Evolutionary conservation across 2,797 vertebrate genomes (phyloP), one percentile per base, ranked within the genome.

Genomic region (Mormyrops attenuatus): DNA sequence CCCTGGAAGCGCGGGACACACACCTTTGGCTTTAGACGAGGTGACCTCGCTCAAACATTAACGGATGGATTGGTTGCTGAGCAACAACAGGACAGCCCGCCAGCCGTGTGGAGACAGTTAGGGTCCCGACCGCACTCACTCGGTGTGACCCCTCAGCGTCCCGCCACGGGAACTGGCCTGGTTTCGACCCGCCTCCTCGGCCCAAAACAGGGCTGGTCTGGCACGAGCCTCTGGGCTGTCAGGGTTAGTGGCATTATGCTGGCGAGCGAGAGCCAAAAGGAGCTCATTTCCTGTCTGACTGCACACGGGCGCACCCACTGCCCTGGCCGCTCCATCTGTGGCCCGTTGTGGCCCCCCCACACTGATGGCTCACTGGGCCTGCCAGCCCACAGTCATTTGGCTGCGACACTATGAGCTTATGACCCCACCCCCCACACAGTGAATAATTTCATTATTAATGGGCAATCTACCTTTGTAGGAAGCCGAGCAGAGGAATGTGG

Each of bases 31-130:
- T 93, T 93, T 94, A 93, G 15, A 49, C 1, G 80, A 84, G 93
- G 93, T 94, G 96, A 95, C 96, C 91, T 93, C 93, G 92, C 13
- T 95, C 93, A 95, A 95, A 96, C 95, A 94, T 95, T 95, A 96
- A 95, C 90, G 90, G 93, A 95, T 95, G 95, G 95, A 95, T 94
- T 49, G 88, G 86, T 91, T 94, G 95, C 95, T 95, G 93, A 89
- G 94, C 94, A 93, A 85, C 94, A 66, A 50, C n/a, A 50, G 44
- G 87, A 34, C 88, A 2, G 49, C 13, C 26, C 13, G 8, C 11
- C n/a, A 17, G n/a, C n/a, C 53, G 17, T 3, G 34, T 15, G n/a
- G 11, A 57, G n/a, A 17, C 30, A 5, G 66, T 6, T 1, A 52
- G 47, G 47, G 44, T 90, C 89, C 49, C 63, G 89, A 92, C 92